Base-by-base conservation (phyloP, 2,113 vertebrate genomes). In the Danionella cerebrum region DNA sequence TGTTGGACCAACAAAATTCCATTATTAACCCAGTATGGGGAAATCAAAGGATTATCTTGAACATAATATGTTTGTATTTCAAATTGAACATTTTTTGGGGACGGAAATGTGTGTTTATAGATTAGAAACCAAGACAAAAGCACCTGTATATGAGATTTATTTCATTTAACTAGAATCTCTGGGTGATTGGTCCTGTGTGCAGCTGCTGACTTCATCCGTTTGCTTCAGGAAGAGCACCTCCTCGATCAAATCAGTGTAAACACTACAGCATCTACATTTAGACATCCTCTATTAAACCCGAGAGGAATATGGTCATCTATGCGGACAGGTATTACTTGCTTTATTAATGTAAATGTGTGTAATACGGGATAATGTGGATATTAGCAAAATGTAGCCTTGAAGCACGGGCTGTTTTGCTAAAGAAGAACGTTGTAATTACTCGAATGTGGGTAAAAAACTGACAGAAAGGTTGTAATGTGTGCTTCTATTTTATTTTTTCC, bases 181-280 rank as follows among this genome's bases (percentile, higher is more conserved):
- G n/a, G n/a, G n/a, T n/a, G n/a, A n/a, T n/a, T n/a, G n/a, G 41
- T 45, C 39, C 58, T 45, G 58, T 21, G 25, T 41, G 58, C 58
- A 45, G 16, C 41, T 29, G 55, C 38, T 1, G 53, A 44, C 57
- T 45, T 45, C 39, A 44, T 45, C 58, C 39, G 57, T 14, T 60
- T 24, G 25, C 24, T 24, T 42, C 22, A 27, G 39, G 51, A 19
- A 44, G 39, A 13, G 25, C 39, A 45, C 8, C 16, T 60, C n/a
- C 25, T 33, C 16, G 33, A 5, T 33, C 16, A 53, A 5, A 53
- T 19, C 27, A 31, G 4, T 19, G 5, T 29, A 53, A 53, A 33
- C 16, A 53, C 29, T 29, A 55, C 13, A 31, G 25, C 11, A 5
- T 45, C 3, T 4, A 31, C 18, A 19, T 21, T 11, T 25, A 60